Conservation (phyloP, 1,140 invertebrate genomes). For the Hermatobates lingyangjiaoensis region DNA sequence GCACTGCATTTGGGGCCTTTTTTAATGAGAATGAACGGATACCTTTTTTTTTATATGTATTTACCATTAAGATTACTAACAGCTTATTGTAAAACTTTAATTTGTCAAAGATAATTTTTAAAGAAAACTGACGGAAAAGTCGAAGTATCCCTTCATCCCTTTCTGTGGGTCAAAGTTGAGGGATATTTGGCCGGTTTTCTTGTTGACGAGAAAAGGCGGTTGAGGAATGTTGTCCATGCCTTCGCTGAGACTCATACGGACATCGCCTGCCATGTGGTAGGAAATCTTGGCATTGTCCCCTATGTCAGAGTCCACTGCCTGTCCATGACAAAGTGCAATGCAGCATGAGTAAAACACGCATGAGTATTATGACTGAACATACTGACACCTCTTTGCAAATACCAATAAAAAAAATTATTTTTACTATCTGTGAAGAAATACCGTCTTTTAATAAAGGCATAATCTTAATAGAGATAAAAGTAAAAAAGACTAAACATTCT, state of each 20-base stretch:
- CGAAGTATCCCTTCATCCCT: conserved; percentile 92
- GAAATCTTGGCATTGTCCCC: conserved; percentile 52
- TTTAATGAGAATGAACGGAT: too few species aligned
- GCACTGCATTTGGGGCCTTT: too few species aligned
- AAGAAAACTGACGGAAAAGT: conserved; percentile 46
- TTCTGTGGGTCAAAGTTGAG: conserved; percentile 90
- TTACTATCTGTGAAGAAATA: too few species aligned
- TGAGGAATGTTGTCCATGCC: conserved; percentile 56
- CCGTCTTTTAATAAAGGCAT: too few species aligned
- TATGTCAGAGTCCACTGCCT: conserved; percentile 67
- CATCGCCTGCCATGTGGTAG: conserved; percentile 59
- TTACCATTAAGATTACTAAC: too few species aligned
- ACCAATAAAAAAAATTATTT: too few species aligned
- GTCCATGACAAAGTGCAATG: conserved; percentile 11
- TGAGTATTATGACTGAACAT: not conserved
- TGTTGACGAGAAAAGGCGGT: conserved; percentile 65
- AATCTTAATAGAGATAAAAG: too few species aligned
- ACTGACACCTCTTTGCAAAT: too few species aligned
- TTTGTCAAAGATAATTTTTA: too few species aligned
- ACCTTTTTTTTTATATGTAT: too few species aligned
- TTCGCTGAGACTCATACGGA: conserved; percentile 65
- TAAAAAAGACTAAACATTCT: too few species aligned
- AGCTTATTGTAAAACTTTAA: too few species aligned
- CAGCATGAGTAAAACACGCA: not conserved
- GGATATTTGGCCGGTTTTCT: conserved; percentile 56